A percentile compares a stretch with the other conserved stretches of the same genome.
phyloP scores from a whole-genome alignment of 2,888 invertebrate species.

The Pyrochroa serraticornis region DNA sequence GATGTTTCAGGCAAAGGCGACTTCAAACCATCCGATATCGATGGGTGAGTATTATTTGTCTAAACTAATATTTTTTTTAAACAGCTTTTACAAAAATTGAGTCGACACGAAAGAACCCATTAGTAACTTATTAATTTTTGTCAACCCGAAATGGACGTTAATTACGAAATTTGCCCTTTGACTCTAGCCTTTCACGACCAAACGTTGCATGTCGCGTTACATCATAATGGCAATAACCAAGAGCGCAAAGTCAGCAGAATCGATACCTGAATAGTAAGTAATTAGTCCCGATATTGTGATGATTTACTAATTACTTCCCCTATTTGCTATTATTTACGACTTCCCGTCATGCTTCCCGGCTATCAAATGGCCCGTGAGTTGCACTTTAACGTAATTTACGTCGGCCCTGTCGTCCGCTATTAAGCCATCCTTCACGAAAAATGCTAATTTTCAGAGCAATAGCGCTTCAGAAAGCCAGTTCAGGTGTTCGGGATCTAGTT shows the following conservation, averaged over 20 bases:
- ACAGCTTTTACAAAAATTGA: neutral
- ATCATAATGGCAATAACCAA: conserved; percentile 12
- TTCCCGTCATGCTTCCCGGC: conserved; percentile 42
- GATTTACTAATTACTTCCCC: conserved; percentile 53
- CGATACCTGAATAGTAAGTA: conserved; percentile 44
- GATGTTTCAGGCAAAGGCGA: conserved; percentile 73
- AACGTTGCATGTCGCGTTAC: conserved; percentile 14
- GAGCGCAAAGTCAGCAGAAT: conserved; percentile 29
- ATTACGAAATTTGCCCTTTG: no score
- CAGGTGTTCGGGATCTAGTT: no score
- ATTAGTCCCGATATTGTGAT: conserved; percentile 46
- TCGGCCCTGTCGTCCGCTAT: conserved; percentile 1
- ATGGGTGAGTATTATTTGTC: conserved; percentile 70
- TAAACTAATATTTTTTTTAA: no score
- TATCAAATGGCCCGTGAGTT: conserved; percentile 34
- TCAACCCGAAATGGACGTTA: no score
- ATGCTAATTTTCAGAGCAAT: conserved; percentile 1
- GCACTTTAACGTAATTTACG: conserved; percentile 19
- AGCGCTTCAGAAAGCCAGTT: no score
- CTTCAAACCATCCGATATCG: conserved; percentile 83
- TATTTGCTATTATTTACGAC: conserved; percentile 45
- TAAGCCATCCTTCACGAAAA: conserved; percentile 1
- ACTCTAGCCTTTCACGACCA: no score
- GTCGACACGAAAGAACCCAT: neutral
- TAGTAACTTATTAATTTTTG: no score